Base-by-base conservation (phyloP, 92 coral and sea anemone species). In the Pocillopora meandrina region DNA sequence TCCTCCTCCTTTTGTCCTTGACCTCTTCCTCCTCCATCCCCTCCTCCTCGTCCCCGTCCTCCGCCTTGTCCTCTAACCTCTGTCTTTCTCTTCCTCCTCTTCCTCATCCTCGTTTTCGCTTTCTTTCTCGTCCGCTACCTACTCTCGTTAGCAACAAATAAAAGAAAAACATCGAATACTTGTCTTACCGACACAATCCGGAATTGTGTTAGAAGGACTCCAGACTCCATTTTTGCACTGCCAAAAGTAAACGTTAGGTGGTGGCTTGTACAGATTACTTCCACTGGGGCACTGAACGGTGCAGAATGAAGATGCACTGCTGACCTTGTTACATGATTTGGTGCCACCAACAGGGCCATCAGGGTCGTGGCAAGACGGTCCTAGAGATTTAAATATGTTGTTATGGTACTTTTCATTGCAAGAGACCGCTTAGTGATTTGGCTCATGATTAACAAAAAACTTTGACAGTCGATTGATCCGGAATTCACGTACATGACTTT, bases 151-250 rank as follows among this genome's bases (percentile, higher is more conserved):
- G 52, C 52, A 42, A 42, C 26, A 5, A 5, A 9, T 69, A 69
- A 26, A 15, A 23, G 36, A 20, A 69, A 16, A 17, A 74, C 31
- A 19, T 36, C 12, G 12, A 12, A 23, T 0, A 49, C 56, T 33
- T 36, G 6, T 60, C 98, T 84, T 64, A 95, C 98, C 98, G 20
- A 95, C 98, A 83, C 98, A 95, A 62, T 95, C 98, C 15, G 98
- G 98, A 55, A 93, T 60, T 10, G 10, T 36, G 2, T 68, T 61
- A 21, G 92, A 74, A 59, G 98, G 98, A 10, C 26, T 10, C 98
- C 98, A 95, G 13, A 21, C 82, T 3, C 88, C 92, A 19, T 26
- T 69, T 12, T 11, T 18, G 52, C 95, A 90, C 12, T 67, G 55
- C 91, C 95, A 93, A 75, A 10, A 88, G 75, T 69, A 16, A 64